Percentiles rank a stretch among this genome's conserved stretches.
Evolutionary conservation across 1,140 invertebrate species (phyloP).

Genomic region (Cydia amplana): DNA sequence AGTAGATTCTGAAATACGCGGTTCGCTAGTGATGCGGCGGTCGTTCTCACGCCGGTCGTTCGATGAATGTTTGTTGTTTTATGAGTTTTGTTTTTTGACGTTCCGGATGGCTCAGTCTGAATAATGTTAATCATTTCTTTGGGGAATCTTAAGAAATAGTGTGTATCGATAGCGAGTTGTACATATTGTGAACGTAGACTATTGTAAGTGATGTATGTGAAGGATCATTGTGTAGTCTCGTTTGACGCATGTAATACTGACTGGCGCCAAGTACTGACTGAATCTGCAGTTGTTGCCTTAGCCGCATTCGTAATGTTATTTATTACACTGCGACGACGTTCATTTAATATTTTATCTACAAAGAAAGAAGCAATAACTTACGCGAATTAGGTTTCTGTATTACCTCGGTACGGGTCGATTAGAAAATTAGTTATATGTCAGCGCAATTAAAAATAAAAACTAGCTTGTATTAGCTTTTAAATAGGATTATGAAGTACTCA

Average conservation of each 20-base stretch:
- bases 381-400: constrained; percentile 20
- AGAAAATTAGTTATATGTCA: constrained; percentile 9
- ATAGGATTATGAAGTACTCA: neutral
- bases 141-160: constrained; percentile 50
- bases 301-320: constrained; percentile 11
- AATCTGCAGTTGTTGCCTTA: constrained; percentile 22
- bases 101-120: constrained; percentile 69
- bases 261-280: constrained; percentile 30
- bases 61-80: constrained; percentile 74
- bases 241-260: constrained; percentile 30
- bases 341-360: neutral
- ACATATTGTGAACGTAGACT: constrained; percentile 37
- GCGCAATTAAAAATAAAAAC: constrained; percentile 9
- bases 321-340: constrained; percentile 18
- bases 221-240: constrained; percentile 33
- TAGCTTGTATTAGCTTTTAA: constrained; percentile 4
- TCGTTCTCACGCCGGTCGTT: constrained; percentile 63
- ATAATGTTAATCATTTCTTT: constrained; percentile 78
- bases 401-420: neutral
- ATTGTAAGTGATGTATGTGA: constrained; percentile 28
- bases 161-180: constrained; percentile 50
- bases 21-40: constrained; percentile 57
- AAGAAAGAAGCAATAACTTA: constrained; percentile 23
- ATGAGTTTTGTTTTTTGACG: constrained; percentile 71
- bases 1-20: constrained; percentile 69